Percentiles rank a stretch among this genome's conserved stretches.
phyloP scores from a whole-genome alignment of 1,140 invertebrate species.

The Uloborus diversus region DNA sequence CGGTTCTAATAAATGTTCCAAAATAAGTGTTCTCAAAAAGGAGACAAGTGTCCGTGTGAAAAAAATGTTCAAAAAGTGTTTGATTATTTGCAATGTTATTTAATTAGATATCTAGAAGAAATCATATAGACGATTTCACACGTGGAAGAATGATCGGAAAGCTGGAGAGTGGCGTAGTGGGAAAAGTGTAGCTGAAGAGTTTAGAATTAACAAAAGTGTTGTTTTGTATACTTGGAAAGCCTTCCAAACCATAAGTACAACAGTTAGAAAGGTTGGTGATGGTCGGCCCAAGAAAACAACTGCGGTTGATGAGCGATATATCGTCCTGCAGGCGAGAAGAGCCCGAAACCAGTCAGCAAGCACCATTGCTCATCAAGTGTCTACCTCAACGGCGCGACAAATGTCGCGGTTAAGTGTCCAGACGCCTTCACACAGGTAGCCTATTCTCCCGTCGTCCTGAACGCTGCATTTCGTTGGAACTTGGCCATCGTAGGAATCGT shows the following conservation, averaged over 20 bases:
- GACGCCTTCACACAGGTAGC: slow-evolving; percentile 6
- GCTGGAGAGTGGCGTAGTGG: not conserved
- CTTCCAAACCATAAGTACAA: slow-evolving; percentile 9
- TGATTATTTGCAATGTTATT: too few species aligned
- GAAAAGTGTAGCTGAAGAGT: not conserved
- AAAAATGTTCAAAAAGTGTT: too few species aligned
- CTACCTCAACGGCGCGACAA: not conserved
- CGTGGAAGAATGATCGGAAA: slow-evolving; percentile 7
- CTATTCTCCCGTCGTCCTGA: slow-evolving; percentile 8
- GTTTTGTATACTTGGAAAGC: not conserved
- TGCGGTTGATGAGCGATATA: not conserved
- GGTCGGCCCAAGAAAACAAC: not conserved
- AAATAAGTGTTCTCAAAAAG: too few species aligned
- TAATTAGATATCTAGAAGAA: too few species aligned
- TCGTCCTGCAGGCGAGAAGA: slow-evolving; percentile 11
- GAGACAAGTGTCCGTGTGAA: too few species aligned
- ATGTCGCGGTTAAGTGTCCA: not conserved
- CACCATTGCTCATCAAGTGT: not conserved
- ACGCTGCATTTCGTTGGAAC: not conserved
- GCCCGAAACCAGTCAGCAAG: not conserved
- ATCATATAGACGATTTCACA: not conserved
- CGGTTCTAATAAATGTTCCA: too few species aligned
- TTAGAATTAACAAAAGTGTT: slow-evolving; percentile 1
- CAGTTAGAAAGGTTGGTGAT: not conserved
- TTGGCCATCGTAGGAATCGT: not conserved